A percentile compares a stretch with the other conserved stretches of the same genome.
Conservation (phyloP, 2,113 vertebrate genomes). For the Colaptes auratus region DNA sequence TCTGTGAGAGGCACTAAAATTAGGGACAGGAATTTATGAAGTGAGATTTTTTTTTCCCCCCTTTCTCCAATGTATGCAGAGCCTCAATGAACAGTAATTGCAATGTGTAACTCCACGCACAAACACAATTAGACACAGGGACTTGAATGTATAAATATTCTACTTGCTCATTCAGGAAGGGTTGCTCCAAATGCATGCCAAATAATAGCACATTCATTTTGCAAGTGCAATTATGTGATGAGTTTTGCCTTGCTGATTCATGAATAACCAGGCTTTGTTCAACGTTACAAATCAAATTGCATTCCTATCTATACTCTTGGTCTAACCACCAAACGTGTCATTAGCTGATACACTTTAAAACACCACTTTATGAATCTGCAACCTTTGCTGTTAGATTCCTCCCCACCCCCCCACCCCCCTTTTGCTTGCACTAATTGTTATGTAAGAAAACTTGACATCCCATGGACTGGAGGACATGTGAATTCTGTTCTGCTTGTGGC, state of each 20-base stretch:
- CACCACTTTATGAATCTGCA: not conserved
- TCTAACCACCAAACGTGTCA: not conserved
- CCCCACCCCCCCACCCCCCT: not conserved
- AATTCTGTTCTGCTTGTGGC: not conserved
- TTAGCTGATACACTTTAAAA: not conserved
- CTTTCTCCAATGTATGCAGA: not conserved
- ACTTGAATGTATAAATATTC: slow-evolving; percentile 17
- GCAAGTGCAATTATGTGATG: not conserved
- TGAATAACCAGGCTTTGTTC: not conserved
- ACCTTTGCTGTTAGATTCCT: not conserved
- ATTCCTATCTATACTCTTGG: not conserved
- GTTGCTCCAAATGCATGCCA: not conserved
- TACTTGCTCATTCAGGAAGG: slow-evolving; percentile 21
- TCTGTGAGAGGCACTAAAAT: not conserved
- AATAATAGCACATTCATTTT: slow-evolving; percentile 44
- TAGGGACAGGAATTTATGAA: not conserved
- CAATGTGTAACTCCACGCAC: slow-evolving; percentile 5
- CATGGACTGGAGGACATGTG: not conserved
- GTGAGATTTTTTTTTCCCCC: not conserved
- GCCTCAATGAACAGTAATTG: slow-evolving; percentile 19
- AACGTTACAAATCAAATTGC: not conserved
- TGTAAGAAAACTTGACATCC: not conserved
- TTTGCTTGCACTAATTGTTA: not conserved
- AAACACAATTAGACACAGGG: slow-evolving; percentile 47
- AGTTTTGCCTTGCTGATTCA: slow-evolving; percentile 1